These are phyloP conservation scores for Vimba vimba DNA, from an alignment of 2,113 vertebrate genomes.

Conservation along the genomic window DNA sequence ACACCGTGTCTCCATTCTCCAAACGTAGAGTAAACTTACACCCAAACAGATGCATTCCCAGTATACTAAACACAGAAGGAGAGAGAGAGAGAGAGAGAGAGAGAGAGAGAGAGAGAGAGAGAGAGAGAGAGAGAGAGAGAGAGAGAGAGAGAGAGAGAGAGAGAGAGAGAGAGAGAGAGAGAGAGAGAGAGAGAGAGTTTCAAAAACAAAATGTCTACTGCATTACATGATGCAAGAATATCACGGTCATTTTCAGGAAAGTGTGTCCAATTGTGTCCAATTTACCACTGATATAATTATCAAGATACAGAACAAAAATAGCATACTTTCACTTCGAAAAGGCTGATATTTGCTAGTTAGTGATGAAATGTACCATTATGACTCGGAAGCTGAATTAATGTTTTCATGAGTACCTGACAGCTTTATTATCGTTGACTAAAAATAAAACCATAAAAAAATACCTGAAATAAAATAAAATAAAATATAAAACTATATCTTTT, in stretches of 20 bases:
- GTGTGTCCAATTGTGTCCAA: neutral
- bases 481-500: too few species aligned
- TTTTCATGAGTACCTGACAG: neutral
- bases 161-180: neutral
- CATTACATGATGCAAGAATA: neutral
- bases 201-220: neutral
- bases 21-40: constrained; percentile 94
- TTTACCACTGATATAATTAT: neutral
- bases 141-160: neutral
- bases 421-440: neutral
- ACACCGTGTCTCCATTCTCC: constrained; percentile 90
- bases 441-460: neutral
- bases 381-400: neutral
- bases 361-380: neutral
- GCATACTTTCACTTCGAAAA: neutral
- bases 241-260: neutral
- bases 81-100: neutral
- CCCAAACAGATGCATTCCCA: constrained; percentile 97
- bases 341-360: neutral
- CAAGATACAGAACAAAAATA: neutral
- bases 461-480: neutral
- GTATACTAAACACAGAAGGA: constrained; percentile 80
- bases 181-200: neutral
- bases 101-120: too few species aligned
- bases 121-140: neutral